These are phyloP conservation scores for Glaucopsyche alexis DNA, from an alignment of 2,888 invertebrate genomes.

Conservation along the genomic window DNA sequence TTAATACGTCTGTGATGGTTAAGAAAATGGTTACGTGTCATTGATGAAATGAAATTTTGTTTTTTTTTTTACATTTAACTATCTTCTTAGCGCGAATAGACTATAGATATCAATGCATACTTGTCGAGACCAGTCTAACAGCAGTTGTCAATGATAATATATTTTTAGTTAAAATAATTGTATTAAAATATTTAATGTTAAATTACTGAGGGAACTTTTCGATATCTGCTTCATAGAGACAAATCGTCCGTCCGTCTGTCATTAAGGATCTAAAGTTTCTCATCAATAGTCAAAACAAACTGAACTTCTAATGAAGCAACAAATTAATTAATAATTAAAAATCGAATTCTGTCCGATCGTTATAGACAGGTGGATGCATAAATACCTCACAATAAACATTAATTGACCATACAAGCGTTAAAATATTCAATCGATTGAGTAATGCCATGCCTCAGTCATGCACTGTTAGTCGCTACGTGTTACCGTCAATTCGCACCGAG, in stretches of 20 bases:
- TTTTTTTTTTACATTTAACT: no score
- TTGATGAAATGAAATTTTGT: no score
- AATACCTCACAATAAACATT: conserved; percentile 40
- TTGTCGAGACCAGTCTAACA: not conserved
- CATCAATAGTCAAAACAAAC: conserved; percentile 29
- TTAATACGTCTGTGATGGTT: no score
- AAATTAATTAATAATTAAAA: conserved; percentile 49
- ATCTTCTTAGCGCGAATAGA: not conserved
- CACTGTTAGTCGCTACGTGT: conserved; percentile 33
- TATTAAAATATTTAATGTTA: conserved; percentile 18
- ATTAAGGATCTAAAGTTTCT: not conserved
- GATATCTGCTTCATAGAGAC: conserved; percentile 4
- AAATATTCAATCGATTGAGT: conserved; percentile 42
- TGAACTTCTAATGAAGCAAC: conserved; percentile 42
- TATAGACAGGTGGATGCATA: conserved; percentile 52
- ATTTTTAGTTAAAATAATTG: conserved; percentile 6
- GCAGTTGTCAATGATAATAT: not conserved
- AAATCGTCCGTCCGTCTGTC: not conserved
- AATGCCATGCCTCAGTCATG: conserved; percentile 38
- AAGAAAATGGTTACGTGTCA: no score
- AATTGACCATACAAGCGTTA: conserved; percentile 43
- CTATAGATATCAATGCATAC: not conserved
- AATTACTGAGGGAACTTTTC: not conserved
- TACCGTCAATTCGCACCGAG: no score
- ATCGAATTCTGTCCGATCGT: conserved; percentile 40